A percentile compares a stretch with the other conserved stretches of the same genome.
phyloP scores from a whole-genome alignment of 2,113 vertebrate genomes.

The Pseudolaguvia tuberculata region DNA sequence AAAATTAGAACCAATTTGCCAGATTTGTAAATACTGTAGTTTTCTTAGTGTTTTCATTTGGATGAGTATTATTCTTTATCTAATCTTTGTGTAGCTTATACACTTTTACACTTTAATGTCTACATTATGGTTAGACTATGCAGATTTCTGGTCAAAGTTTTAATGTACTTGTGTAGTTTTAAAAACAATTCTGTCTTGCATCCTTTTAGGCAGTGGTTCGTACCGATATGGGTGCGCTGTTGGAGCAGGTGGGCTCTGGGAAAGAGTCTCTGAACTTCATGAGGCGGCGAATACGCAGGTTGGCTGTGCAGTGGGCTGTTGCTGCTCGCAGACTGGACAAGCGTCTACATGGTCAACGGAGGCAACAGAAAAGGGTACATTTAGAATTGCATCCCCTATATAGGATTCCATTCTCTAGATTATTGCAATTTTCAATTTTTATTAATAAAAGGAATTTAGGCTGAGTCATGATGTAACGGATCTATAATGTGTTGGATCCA shows the following conservation, averaged over 20 bases:
- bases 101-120: background rate
- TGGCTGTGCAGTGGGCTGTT: conserved; percentile 81
- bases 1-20: background rate
- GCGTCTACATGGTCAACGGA: conserved; percentile 66
- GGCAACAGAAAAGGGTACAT: conserved; percentile 80
- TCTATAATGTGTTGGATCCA: too few relatives aligned
- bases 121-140: background rate
- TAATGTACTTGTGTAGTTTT: background rate
- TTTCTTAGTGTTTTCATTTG: background rate
- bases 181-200: background rate
- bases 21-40: background rate
- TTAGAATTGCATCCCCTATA: too few relatives aligned
- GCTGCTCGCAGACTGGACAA: conserved; percentile 76
- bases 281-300: conserved; percentile 84
- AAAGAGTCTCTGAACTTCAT: conserved; percentile 97
- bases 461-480: too few relatives aligned
- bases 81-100: background rate
- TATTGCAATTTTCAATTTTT: too few relatives aligned
- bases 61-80: background rate
- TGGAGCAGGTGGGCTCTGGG: conserved; percentile 86
- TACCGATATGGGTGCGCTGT: conserved; percentile 76
- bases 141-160: background rate
- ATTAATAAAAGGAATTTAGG: too few relatives aligned
- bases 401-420: too few relatives aligned
- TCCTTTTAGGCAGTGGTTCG: conserved; percentile 75